Evolutionary conservation across 1,140 invertebrate genomes (phyloP).

Genomic region (Philopotamus ludificatus): DNA sequence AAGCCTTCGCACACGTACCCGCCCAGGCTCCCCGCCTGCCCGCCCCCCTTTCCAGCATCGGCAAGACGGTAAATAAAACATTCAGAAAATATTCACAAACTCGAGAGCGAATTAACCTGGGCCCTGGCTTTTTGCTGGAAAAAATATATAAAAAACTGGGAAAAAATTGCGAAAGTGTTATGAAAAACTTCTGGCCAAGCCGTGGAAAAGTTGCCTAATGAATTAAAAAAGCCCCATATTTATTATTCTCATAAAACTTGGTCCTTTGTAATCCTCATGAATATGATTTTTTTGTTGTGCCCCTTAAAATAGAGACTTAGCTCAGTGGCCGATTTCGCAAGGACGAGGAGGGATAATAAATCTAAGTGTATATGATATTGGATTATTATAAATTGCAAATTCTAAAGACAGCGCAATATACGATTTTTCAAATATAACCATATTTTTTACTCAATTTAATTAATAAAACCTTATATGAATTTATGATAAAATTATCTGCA

Average conservation of each 20-base stretch:
- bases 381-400: no score
- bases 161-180: conserved; percentile 21
- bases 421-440: no score
- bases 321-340: not conserved
- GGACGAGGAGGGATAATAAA: not conserved
- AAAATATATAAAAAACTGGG: not conserved
- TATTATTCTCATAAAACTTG: conserved; percentile 31
- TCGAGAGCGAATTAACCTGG: conserved; percentile 9
- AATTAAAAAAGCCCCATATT: conserved; percentile 31
- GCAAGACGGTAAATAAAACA: conserved; percentile 9
- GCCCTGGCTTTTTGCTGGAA: not conserved
- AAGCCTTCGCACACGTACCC: conserved; percentile 20
- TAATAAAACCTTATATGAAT: no score
- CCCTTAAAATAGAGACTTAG: conserved; percentile 9
- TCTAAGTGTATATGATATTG: no score
- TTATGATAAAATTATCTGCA: no score
- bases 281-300: conserved; percentile 7
- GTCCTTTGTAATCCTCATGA: conserved; percentile 27
- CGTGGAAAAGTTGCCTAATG: conserved; percentile 24
- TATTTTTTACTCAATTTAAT: no score
- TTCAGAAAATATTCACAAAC: conserved; percentile 19
- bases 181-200: conserved; percentile 12
- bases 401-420: no score
- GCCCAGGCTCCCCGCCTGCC: not conserved
- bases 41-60: not conserved